phyloP scores from a whole-genome alignment of 2,797 vertebrate genomes.

The Distichodus sexfasciatus region DNA sequence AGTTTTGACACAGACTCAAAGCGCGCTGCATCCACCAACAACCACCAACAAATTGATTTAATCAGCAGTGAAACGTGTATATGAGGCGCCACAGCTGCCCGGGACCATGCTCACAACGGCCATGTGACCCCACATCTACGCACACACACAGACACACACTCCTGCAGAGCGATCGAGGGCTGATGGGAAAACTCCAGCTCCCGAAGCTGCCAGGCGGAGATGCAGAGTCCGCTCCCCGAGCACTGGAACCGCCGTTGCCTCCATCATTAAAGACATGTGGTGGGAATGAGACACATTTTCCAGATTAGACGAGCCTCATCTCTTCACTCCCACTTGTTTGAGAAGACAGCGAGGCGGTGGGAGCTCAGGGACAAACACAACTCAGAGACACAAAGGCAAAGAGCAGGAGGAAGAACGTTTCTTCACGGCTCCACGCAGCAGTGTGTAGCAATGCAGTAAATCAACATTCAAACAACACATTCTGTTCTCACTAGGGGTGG shows the following conservation, averaged over 20 bases:
- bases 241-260: slow-evolving; percentile 34
- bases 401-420: background rate
- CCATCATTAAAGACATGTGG: slow-evolving; percentile 58
- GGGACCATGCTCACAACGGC: slow-evolving; percentile 21
- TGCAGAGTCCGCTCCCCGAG: slow-evolving; percentile 36
- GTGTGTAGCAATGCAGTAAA: too few species aligned
- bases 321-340: slow-evolving; percentile 16
- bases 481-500: too few species aligned
- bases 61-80: slow-evolving; percentile 51
- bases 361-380: slow-evolving; percentile 39
- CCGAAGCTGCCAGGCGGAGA: slow-evolving; percentile 34
- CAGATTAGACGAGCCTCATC: slow-evolving; percentile 55
- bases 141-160: background rate
- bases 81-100: slow-evolving; percentile 36
- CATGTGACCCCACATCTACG: background rate
- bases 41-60: slow-evolving; percentile 56
- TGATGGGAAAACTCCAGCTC: background rate
- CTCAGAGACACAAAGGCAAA: background rate
- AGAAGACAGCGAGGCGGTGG: slow-evolving; percentile 37
- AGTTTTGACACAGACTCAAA: slow-evolving; percentile 41
- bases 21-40: slow-evolving; percentile 41
- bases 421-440: too few species aligned
- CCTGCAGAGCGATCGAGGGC: background rate
- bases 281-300: slow-evolving; percentile 60
- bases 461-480: too few species aligned